These are phyloP conservation scores for Drosophila pseudotakahashii DNA, from an alignment of 2,888 invertebrate genomes.

Conservation along the genomic window DNA sequence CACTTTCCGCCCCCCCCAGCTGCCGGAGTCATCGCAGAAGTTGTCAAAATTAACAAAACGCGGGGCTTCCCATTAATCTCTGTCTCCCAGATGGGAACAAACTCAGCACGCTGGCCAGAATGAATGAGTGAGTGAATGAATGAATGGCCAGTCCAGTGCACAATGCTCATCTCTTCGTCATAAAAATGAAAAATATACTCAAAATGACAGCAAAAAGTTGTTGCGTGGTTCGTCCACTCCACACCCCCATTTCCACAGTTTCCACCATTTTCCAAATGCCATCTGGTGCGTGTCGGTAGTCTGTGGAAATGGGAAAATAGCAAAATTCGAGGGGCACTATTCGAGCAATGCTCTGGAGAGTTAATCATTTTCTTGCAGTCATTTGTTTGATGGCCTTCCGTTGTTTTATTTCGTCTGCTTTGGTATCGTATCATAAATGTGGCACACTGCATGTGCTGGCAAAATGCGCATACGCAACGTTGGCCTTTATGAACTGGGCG, in stretches of 20 bases:
- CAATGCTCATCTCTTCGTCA: constrained; percentile 54
- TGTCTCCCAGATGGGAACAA: constrained; percentile 55
- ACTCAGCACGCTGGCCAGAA: constrained; percentile 7
- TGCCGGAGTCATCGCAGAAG: constrained; percentile 61
- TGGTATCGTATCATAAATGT: constrained; percentile 51
- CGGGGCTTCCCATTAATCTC: constrained; percentile 73
- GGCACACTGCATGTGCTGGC: constrained; percentile 32
- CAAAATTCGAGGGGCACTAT: constrained; percentile 30
- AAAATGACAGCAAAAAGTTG: constrained; percentile 73
- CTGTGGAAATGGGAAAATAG: constrained; percentile 29
- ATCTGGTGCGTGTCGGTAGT: constrained; percentile 52
- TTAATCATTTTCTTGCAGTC: constrained; percentile 68
- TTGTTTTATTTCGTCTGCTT: constrained; percentile 37
- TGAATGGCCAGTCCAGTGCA: constrained; percentile 57
- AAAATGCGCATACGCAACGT: constrained; percentile 48
- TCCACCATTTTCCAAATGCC: constrained; percentile 10
- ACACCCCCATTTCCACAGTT: background rate
- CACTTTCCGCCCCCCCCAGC: background rate
- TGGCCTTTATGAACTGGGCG: constrained; percentile 2
- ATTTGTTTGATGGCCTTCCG: constrained; percentile 60
- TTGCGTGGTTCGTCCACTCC: constrained; percentile 47
- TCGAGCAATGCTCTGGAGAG: constrained; percentile 43
- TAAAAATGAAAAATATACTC: constrained; percentile 69
- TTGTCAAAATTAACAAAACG: constrained; percentile 77
- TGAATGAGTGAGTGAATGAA: constrained; percentile 26